Conservation (phyloP, 1,140 invertebrate genomes). For the Listronotus bonariensis region DNA sequence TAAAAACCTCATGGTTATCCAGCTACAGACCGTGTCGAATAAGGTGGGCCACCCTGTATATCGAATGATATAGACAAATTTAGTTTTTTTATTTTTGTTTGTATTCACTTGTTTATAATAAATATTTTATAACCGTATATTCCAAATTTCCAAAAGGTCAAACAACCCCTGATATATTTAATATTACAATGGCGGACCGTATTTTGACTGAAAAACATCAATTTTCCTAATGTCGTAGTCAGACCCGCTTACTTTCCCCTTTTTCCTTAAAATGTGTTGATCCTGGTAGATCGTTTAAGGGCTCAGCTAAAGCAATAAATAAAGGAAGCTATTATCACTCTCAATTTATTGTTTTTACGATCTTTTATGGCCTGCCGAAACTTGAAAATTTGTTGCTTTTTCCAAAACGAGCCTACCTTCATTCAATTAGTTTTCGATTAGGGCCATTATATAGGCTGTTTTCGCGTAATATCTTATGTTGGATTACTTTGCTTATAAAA, state of each 20-base stretch:
- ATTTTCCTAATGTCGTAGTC: slow-evolving; percentile 37
- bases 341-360: slow-evolving; percentile 38
- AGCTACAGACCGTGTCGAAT: no score
- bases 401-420: slow-evolving; percentile 21
- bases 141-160: no score
- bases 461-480: not conserved
- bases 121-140: no score
- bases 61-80: no score
- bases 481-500: no score
- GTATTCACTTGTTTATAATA: no score
- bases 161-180: slow-evolving; percentile 14
- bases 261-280: slow-evolving; percentile 38
- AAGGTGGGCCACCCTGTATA: no score
- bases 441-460: not conserved
- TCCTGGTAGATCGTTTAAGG: slow-evolving; percentile 39
- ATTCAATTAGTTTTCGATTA: slow-evolving; percentile 24
- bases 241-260: slow-evolving; percentile 13
- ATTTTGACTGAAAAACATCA: slow-evolving; percentile 35
- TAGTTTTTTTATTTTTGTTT: no score
- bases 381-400: slow-evolving; percentile 22
- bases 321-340: slow-evolving; percentile 38
- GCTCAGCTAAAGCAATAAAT: slow-evolving; percentile 33
- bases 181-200: slow-evolving; percentile 15
- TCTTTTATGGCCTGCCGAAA: slow-evolving; percentile 32
- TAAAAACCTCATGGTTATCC: no score